A percentile compares a stretch with the other conserved stretches of the same genome.
Evolutionary conservation across 2,113 vertebrate species (phyloP).

Genomic region (chimpanzee (Pan troglodytes)): NHGRI_mPanTro3-v2.1_pri NC_072415.2:48549501-48550000

Average conservation of each 20-base stretch:
- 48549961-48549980: background rate
- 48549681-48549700: background rate
- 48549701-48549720: background rate
- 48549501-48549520: background rate
- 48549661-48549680: background rate
- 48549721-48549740: background rate
- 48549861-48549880: background rate
- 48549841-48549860: background rate
- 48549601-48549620: background rate
- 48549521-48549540: background rate
- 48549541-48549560: background rate
- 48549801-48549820: background rate
- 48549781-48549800: background rate
- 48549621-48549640: background rate
- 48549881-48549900: background rate
- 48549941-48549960: background rate
- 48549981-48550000: background rate
- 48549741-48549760: background rate
- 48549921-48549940: no score
- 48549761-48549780: background rate
- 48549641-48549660: background rate
- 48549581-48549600: fast-evolving
- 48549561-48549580: background rate
- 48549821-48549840: background rate
- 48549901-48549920: background rate